A percentile compares a stretch with the other conserved stretches of the same genome.
Evolutionary conservation across 2,888 invertebrate species (phyloP).

Genomic region (Arenicola marina): DNA sequence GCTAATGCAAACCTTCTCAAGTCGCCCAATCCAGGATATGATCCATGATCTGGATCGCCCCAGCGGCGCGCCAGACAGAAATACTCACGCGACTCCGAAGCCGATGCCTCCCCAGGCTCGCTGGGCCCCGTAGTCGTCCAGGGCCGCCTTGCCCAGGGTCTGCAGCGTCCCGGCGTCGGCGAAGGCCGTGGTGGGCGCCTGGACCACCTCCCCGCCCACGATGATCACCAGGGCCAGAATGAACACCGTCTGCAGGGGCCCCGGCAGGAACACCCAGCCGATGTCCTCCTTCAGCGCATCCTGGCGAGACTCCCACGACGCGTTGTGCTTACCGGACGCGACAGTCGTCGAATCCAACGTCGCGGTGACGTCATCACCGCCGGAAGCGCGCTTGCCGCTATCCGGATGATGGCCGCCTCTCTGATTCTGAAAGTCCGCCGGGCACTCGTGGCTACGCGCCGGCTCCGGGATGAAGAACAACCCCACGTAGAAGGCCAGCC

Average conservation of each 20-base stretch:
- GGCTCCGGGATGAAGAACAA: slow-evolving; percentile 19
- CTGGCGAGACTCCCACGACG: background rate
- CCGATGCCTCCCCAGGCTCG: slow-evolving; percentile 31
- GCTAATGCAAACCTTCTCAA: no score
- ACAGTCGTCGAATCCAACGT: background rate
- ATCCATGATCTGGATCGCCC: no score
- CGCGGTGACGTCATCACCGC: background rate
- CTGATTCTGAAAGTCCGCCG: slow-evolving; percentile 5
- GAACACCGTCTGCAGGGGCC: slow-evolving; percentile 8
- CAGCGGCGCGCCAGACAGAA: no score
- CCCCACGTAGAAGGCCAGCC: slow-evolving; percentile 19
- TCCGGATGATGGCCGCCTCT: background rate
- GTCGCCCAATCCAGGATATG: no score
- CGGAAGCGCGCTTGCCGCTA: background rate
- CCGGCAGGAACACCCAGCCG: slow-evolving; percentile 19
- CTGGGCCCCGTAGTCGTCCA: slow-evolving; percentile 23
- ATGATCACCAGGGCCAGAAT: slow-evolving; percentile 11
- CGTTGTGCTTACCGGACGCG: background rate
- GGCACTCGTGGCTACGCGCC: background rate
- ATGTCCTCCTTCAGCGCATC: slow-evolving; percentile 16
- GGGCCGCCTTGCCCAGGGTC: slow-evolving; percentile 13
- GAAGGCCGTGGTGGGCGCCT: slow-evolving; percentile 28
- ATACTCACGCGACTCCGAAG: slow-evolving; percentile 22
- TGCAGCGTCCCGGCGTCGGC: slow-evolving; percentile 24
- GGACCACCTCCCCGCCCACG: slow-evolving; percentile 27